phyloP scores from a whole-genome alignment of 2,888 invertebrate genomes.

The Polylopha cassiicola region DNA sequence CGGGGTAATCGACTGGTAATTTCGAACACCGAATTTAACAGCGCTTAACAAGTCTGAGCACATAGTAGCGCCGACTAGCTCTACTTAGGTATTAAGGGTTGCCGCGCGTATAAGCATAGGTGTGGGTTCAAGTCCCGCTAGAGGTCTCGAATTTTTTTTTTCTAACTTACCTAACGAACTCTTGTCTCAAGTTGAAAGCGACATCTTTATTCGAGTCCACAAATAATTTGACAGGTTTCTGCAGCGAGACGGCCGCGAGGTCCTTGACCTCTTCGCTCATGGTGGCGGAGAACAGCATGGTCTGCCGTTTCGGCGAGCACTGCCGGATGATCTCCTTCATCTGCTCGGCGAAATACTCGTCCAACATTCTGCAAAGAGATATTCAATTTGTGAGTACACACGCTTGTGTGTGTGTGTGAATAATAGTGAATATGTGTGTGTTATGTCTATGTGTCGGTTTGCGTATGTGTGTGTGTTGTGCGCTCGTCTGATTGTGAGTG shows the following conservation, averaged over 20 bases:
- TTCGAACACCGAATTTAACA: no score
- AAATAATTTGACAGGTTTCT: slow-evolving; percentile 95
- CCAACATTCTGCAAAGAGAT: slow-evolving; percentile 86
- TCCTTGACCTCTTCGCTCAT: slow-evolving; percentile 99
- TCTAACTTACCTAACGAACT: slow-evolving; percentile 85
- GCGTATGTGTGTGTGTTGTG: no score
- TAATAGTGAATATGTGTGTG: no score
- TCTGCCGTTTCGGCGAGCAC: slow-evolving; percentile 94
- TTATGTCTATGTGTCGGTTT: no score
- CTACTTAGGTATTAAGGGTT: no score
- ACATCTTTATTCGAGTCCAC: slow-evolving; percentile 97
- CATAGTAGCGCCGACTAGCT: no score
- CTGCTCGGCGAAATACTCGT: slow-evolving; percentile 99
- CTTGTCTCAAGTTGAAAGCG: slow-evolving; percentile 95
- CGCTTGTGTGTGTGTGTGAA: not conserved
- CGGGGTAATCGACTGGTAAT: no score
- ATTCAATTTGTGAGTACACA: not conserved
- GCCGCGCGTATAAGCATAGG: no score
- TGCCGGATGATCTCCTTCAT: slow-evolving; percentile 98
- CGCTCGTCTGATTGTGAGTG: no score
- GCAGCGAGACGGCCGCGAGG: slow-evolving; percentile 93
- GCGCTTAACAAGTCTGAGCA: no score
- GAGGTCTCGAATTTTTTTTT: no score
- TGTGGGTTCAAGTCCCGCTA: no score
- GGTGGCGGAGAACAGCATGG: slow-evolving; percentile 98